These are phyloP conservation scores for Papilio elwesi DNA, from an alignment of 2,888 invertebrate genomes.

Conservation along the genomic window DNA sequence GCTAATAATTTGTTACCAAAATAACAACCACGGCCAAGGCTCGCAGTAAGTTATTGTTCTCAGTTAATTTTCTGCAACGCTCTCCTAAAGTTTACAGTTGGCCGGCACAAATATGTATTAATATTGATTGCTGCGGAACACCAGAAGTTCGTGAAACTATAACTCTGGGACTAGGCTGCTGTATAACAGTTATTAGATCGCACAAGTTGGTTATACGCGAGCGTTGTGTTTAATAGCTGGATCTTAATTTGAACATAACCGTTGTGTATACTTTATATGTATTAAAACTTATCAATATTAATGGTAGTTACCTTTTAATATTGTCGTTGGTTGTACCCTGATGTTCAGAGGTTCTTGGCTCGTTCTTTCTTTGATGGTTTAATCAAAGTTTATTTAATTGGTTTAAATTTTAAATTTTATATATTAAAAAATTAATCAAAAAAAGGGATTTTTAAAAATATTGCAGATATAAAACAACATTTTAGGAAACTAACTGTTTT, in stretches of 20 bases:
- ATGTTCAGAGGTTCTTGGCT: too few species aligned
- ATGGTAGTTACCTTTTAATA: too few species aligned
- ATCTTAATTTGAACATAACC: background rate
- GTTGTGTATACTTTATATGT: background rate
- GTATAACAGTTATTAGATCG: conserved; percentile 22
- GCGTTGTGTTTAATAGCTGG: background rate
- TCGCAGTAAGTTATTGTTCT: conserved; percentile 43
- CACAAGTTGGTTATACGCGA: conserved; percentile 21
- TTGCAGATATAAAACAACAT: too few species aligned
- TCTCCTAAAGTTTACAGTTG: conserved; percentile 43
- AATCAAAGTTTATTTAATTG: too few species aligned
- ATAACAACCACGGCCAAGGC: conserved; percentile 43
- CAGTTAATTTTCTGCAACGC: conserved; percentile 44
- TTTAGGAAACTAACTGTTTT: too few species aligned
- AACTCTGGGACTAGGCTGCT: conserved; percentile 16
- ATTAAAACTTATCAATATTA: background rate
- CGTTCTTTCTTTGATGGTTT: too few species aligned
- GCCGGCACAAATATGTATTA: conserved; percentile 41
- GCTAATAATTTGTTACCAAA: conserved; percentile 49
- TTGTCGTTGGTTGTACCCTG: too few species aligned
- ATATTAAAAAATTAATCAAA: too few species aligned
- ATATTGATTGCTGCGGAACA: conserved; percentile 37
- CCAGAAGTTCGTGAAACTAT: conserved; percentile 29
- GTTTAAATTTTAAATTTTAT: too few species aligned
- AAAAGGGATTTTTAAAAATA: too few species aligned